Evolutionary conservation across 2,888 invertebrate species (phyloP), one percentile per base, ranked within the genome.

Genomic region (Cremastinae sp.): DNA sequence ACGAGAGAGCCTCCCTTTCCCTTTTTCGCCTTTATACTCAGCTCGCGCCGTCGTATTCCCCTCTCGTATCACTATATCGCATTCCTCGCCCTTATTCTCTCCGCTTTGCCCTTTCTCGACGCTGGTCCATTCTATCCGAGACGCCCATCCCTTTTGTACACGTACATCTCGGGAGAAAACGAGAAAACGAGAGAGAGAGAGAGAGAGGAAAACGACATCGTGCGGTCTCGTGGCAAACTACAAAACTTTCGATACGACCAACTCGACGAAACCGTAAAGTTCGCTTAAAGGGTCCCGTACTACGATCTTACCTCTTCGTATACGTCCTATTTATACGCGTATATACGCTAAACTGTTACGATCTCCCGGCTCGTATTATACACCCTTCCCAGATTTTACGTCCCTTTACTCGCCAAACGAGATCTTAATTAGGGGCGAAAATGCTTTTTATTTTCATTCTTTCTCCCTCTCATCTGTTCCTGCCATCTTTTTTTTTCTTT

Each of bases 241-340:
- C 76, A 51, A 80, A 79, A 80, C 73, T 80, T 77, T 79, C 78
- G 78, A 79, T 77, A 79, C 79, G 79, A 80, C 76, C 80, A 62
- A 76, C 64, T 74, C 77, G 55, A 74, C 70, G 76, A 74, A 69
- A 65, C 74, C 74, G 62, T 72, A 73, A 75, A 71, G 37, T 75
- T 75, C 68, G 56, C 72, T 76, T 64, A n/a, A 69, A 72, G 62
- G 64, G 51, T 61, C 61, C 49, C 9, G 20, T 41, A 20, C 51
- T 41, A 22, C 53, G 43, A 65, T 71, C 58, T 9, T 47, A 20
- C 45, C 10, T 43, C 10, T 41, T 16, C 20, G 28, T 37, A 18
- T 62, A 20, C 37, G 18, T 16, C 18, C 37, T 37, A 22, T 41
- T 37, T 20, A 20, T 55, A 47, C 35, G 28, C 18, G 35, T 18